Evolutionary conservation across 2,113 vertebrate species (phyloP).

Genomic region (Camelus bactrianus): DNA sequence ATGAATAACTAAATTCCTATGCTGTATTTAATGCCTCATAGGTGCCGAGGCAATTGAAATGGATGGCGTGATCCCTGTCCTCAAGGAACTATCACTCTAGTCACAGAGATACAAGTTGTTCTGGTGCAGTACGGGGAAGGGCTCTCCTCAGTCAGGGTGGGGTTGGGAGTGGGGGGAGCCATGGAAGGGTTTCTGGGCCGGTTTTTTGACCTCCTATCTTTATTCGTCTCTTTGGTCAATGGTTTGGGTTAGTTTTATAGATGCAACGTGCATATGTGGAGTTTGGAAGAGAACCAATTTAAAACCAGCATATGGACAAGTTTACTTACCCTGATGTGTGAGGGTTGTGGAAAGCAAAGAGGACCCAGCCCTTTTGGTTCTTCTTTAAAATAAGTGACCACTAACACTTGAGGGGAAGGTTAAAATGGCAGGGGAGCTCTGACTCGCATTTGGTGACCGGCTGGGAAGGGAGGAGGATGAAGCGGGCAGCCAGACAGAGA

Average conservation of each 20-base stretch:
- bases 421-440: neutral
- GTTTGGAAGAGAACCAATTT: neutral
- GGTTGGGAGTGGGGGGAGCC: rapidly evolving
- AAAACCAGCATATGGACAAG: neutral
- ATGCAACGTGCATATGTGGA: neutral
- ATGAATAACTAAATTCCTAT: neutral
- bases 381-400: neutral
- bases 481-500: too few relatives aligned
- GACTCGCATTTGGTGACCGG: neutral
- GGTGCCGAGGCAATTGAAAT: neutral
- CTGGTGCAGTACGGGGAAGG: neutral
- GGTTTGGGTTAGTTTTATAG: neutral
- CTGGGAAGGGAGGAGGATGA: neutral
- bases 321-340: neutral
- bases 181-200: neutral
- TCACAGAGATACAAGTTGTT: neutral
- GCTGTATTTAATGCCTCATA: neutral
- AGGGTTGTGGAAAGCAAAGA: neutral
- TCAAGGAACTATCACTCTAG: neutral
- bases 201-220: neutral
- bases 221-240: neutral
- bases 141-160: neutral
- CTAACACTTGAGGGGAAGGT: neutral
- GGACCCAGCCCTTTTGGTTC: rapidly evolving
- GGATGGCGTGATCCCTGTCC: neutral